A percentile compares a stretch with the other conserved stretches of the same genome.
phyloP scores from a whole-genome alignment of 2,113 vertebrate species.

The Myotis lucifugus region DNA sequence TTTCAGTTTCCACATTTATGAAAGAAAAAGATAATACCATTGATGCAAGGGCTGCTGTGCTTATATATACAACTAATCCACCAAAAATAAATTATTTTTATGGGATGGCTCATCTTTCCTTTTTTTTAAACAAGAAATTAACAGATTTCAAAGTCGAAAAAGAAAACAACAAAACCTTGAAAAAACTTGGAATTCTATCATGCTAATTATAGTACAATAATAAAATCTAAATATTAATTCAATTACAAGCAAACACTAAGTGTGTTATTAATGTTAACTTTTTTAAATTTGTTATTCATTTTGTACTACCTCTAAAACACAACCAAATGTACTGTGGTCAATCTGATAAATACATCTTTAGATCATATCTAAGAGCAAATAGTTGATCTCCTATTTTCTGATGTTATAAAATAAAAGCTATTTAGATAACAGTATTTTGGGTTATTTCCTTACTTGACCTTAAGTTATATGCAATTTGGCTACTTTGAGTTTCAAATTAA shows the following conservation, averaged over 20 bases:
- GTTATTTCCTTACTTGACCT: slow-evolving; percentile 12
- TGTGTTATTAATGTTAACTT: background rate
- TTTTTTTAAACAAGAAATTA: background rate
- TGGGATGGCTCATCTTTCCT: background rate
- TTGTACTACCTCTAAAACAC: background rate
- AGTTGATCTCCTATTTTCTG: background rate
- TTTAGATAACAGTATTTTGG: background rate
- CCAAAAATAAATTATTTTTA: slow-evolving; percentile 24
- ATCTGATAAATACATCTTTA: background rate
- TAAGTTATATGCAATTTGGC: background rate
- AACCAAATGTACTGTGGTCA: background rate
- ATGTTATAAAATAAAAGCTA: slow-evolving; percentile 55
- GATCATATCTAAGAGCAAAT: slow-evolving; percentile 49
- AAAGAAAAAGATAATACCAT: background rate
- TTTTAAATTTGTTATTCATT: background rate
- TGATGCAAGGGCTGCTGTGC: background rate
- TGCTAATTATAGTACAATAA: background rate
- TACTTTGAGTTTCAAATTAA: background rate
- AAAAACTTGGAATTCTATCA: background rate
- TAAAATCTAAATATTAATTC: slow-evolving; percentile 26
- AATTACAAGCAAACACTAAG: background rate
- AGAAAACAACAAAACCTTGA: background rate
- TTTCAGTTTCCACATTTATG: slow-evolving; percentile 4
- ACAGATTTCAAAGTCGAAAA: background rate
- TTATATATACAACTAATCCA: background rate